Conservation (phyloP, 2,888 invertebrate genomes). For the Anarsia innoxiella region DNA sequence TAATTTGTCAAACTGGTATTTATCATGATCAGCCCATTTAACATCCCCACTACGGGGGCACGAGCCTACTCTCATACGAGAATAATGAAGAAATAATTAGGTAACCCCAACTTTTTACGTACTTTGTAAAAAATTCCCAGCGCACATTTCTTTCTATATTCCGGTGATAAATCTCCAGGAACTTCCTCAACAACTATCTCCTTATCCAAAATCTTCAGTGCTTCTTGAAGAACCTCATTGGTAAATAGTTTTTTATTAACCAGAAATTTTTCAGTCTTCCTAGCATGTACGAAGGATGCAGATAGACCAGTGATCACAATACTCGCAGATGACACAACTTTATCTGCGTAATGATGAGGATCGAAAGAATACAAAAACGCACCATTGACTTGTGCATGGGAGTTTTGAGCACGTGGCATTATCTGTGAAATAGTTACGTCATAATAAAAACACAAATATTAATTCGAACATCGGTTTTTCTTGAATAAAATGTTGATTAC, state of each 20-base stretch:
- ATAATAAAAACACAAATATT: too few relatives aligned
- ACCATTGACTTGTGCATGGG: slow-evolving; percentile 84
- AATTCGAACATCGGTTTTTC: not conserved
- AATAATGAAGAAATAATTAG: too few relatives aligned
- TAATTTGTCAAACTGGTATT: too few relatives aligned
- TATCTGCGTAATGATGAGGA: slow-evolving; percentile 16
- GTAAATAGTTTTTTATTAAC: slow-evolving; percentile 51
- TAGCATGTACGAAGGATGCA: slow-evolving; percentile 72
- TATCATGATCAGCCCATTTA: too few relatives aligned
- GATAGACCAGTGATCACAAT: slow-evolving; percentile 78
- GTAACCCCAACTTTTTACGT: too few relatives aligned
- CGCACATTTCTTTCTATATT: slow-evolving; percentile 77
- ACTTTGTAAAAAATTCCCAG: slow-evolving; percentile 81
- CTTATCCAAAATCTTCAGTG: slow-evolving; percentile 66
- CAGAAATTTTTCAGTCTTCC: slow-evolving; percentile 69
- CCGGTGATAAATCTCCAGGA: slow-evolving; percentile 74
- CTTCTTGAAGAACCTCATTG: slow-evolving; percentile 60
- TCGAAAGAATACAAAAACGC: slow-evolving; percentile 79
- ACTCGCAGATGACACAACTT: slow-evolving; percentile 54
- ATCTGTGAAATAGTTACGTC: slow-evolving; percentile 77
- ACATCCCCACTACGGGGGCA: too few relatives aligned
- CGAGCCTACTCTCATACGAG: too few relatives aligned
- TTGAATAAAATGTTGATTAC: slow-evolving; percentile 21
- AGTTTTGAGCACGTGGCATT: slow-evolving; percentile 82
- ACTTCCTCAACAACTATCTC: slow-evolving; percentile 77